phyloP scores from a whole-genome alignment of 1,140 invertebrate genomes.

The Drosophila lacteicornis region DNA sequence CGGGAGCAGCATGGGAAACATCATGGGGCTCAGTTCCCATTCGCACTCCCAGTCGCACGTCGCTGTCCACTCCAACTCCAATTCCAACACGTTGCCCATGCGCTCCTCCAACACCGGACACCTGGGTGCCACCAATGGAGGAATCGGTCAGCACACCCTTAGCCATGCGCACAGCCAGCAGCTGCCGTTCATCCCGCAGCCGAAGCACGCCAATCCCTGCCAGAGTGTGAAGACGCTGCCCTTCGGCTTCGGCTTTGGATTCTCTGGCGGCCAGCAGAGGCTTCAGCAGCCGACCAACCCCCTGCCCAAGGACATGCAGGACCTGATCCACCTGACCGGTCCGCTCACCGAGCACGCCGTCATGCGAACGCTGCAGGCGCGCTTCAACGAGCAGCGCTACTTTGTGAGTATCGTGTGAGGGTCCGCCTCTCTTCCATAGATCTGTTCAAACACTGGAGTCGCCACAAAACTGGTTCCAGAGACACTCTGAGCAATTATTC shows the following conservation, averaged over 20 bases:
- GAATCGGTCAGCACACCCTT: constrained; percentile 23
- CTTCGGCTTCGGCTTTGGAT: constrained; percentile 71
- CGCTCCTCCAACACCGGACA: constrained; percentile 56
- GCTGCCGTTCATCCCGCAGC: constrained; percentile 55
- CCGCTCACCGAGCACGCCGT: constrained; percentile 97
- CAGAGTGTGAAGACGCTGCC: constrained; percentile 75
- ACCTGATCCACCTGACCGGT: constrained; percentile 95
- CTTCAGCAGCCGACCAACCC: constrained; percentile 33
- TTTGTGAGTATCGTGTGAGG: constrained; percentile 89
- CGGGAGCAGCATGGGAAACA: constrained; percentile 49
- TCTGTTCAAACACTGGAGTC: not conserved
- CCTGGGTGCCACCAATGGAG: constrained; percentile 10
- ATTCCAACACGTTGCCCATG: constrained; percentile 67
- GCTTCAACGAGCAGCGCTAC: constrained; percentile 93
- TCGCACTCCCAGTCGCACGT: constrained; percentile 15
- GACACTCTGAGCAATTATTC: constrained; percentile 49
- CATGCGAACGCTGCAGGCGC: constrained; percentile 94
- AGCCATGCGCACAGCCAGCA: constrained; percentile 51
- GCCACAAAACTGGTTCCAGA: constrained; percentile 29
- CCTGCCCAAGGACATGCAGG: constrained; percentile 88
- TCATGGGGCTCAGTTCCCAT: constrained; percentile 42
- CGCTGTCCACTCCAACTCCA: constrained; percentile 41
- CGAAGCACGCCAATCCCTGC: constrained; percentile 74
- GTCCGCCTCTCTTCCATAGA: constrained; percentile 9
- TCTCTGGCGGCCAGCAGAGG: constrained; percentile 32